These are phyloP conservation scores for Rhamphomyia laevipes DNA, from an alignment of 2,888 invertebrate species.

Conservation along the genomic window DNA sequence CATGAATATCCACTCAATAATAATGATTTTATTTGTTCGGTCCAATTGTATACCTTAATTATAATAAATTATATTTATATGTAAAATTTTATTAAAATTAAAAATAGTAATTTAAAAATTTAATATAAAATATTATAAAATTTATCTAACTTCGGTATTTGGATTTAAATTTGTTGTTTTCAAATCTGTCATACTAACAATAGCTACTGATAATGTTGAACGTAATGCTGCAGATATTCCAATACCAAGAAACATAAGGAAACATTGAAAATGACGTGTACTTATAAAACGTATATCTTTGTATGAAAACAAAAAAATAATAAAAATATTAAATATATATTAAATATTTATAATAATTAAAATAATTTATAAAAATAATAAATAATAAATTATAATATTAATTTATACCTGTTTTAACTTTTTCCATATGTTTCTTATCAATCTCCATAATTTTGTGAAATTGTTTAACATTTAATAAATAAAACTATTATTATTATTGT, in stretches of 20 bases:
- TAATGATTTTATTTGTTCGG: neutral
- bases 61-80: neutral
- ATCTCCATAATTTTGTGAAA: too few relatives aligned
- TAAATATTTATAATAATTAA: too few relatives aligned
- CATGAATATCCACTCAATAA: neutral
- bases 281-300: neutral
- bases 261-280: neutral
- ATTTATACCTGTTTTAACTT: too few relatives aligned
- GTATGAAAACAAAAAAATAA: neutral
- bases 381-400: too few relatives aligned
- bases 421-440: too few relatives aligned
- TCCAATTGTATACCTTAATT: neutral
- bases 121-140: too few relatives aligned
- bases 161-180: constrained; percentile 26
- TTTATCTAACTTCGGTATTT: neutral
- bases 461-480: too few relatives aligned
- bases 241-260: neutral
- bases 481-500: too few relatives aligned
- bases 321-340: too few relatives aligned
- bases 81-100: too few relatives aligned
- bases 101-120: too few relatives aligned
- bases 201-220: constrained; percentile 55
- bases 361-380: too few relatives aligned
- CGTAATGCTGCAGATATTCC: constrained; percentile 42
- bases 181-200: constrained; percentile 59